Conservation (phyloP, 2,797 vertebrate species). For the Distichodus sexfasciatus region DNA sequence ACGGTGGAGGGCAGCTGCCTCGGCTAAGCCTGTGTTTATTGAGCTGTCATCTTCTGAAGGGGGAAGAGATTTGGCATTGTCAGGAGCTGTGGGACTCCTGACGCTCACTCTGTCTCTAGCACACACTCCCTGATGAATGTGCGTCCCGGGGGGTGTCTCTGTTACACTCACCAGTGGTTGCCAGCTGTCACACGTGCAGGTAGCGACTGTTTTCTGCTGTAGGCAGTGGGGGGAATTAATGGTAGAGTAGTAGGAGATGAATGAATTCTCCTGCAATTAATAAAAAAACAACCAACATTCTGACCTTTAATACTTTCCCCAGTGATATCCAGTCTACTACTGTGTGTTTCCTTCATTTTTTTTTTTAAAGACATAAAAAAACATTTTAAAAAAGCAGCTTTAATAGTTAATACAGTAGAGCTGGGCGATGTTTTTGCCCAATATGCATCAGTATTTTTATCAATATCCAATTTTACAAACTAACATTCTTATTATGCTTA, state of each 20-base stretch:
- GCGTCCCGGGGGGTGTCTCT: conserved; percentile 9
- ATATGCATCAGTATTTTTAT: too few relatives aligned
- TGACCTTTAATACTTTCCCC: too few relatives aligned
- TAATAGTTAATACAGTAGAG: too few relatives aligned
- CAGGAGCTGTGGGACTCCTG: not conserved
- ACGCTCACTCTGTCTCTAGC: conserved; percentile 2
- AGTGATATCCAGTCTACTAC: too few relatives aligned
- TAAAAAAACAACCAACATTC: too few relatives aligned
- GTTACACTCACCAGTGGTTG: conserved; percentile 18
- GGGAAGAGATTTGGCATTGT: conserved; percentile 28
- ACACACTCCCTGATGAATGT: conserved; percentile 2
- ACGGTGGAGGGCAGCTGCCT: conserved; percentile 10
- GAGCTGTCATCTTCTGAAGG: conserved; percentile 25
- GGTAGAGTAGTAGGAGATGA: conserved; percentile 17
- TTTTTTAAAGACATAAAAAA: too few relatives aligned
- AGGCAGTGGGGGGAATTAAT: conserved; percentile 29
- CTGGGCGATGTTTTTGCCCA: too few relatives aligned
- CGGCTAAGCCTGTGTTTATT: conserved; percentile 39
- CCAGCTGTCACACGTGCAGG: conserved; percentile 10
- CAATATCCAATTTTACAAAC: too few relatives aligned
- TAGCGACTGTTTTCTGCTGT: conserved; percentile 20
- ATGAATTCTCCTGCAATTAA: too few relatives aligned
- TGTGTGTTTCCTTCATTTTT: too few relatives aligned
- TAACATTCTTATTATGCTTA: too few relatives aligned
- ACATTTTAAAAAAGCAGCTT: too few relatives aligned